Percentiles rank a stretch among this genome's conserved stretches.
Evolutionary conservation across 2,888 invertebrate genomes (phyloP).

Genomic region (Melanostoma mellinum): DNA sequence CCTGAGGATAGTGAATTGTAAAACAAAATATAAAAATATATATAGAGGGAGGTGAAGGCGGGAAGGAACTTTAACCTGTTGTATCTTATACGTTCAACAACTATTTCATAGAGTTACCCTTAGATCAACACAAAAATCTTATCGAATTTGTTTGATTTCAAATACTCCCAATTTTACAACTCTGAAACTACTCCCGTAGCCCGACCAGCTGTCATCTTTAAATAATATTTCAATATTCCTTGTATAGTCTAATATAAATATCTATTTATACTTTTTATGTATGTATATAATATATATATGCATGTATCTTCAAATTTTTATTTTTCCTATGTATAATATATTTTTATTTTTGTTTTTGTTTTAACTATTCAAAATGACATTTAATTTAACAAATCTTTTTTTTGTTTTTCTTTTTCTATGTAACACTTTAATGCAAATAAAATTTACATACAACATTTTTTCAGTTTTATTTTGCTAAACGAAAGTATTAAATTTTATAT

Average conservation of each 20-base stretch:
- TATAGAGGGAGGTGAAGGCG: too few species aligned
- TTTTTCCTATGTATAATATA: slow-evolving; percentile 22
- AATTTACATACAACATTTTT: slow-evolving; percentile 66
- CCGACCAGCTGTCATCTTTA: slow-evolving; percentile 15
- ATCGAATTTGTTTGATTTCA: too few species aligned
- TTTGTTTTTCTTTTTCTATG: slow-evolving; percentile 47
- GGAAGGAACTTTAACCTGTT: too few species aligned
- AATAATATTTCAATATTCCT: slow-evolving; percentile 44
- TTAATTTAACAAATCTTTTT: slow-evolving; percentile 61
- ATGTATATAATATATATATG: slow-evolving; percentile 17
- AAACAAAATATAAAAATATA: too few species aligned
- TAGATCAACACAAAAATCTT: too few species aligned
- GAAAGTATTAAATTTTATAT: slow-evolving; percentile 60
- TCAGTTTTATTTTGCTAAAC: slow-evolving; percentile 52
- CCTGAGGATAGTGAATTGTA: too few species aligned
- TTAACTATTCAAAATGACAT: slow-evolving; percentile 60
- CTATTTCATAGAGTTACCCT: too few species aligned
- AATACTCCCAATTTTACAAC: too few species aligned
- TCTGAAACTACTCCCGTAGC: not conserved
- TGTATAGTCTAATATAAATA: slow-evolving; percentile 16
- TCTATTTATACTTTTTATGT: slow-evolving; percentile 21
- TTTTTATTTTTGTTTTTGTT: slow-evolving; percentile 27
- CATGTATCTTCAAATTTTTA: slow-evolving; percentile 36
- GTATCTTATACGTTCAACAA: too few species aligned
- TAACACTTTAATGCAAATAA: slow-evolving; percentile 62